phyloP scores from a whole-genome alignment of 2,888 invertebrate genomes.

The Ethmia dodecea region DNA sequence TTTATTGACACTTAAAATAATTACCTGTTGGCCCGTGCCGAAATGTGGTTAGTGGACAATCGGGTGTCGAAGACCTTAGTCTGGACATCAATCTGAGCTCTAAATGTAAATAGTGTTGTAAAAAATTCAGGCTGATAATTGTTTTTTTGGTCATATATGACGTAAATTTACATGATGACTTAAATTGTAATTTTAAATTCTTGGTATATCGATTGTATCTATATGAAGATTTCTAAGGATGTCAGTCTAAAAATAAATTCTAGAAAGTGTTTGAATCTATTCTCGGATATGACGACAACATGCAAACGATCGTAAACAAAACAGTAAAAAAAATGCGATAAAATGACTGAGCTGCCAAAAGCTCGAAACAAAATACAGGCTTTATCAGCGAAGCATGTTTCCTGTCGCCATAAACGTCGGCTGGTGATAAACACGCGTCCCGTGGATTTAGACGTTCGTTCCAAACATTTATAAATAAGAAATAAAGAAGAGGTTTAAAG shows the following conservation, averaged over 20 bases:
- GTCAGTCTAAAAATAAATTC: too few species aligned
- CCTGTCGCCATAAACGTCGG: slow-evolving; percentile 37
- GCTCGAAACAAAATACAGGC: slow-evolving; percentile 27
- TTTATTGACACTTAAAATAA: slow-evolving; percentile 78
- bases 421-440: slow-evolving; percentile 39
- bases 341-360: slow-evolving; percentile 30
- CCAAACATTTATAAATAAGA: slow-evolving; percentile 26
- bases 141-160: too few species aligned
- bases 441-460: slow-evolving; percentile 51
- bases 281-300: slow-evolving; percentile 11
- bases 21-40: slow-evolving; percentile 75
- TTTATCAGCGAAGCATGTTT: slow-evolving; percentile 45
- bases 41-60: slow-evolving; percentile 28
- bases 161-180: too few species aligned
- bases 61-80: slow-evolving; percentile 43
- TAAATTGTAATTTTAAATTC: too few species aligned
- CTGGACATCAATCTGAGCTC: slow-evolving; percentile 5
- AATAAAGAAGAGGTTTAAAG: slow-evolving; percentile 25
- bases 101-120: slow-evolving; percentile 4
- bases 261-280: too few species aligned
- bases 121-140: neutral
- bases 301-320: slow-evolving; percentile 11
- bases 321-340: slow-evolving; percentile 22
- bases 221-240: too few species aligned
- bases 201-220: too few species aligned